Evolutionary conservation across 2,797 vertebrate genomes (phyloP).

Genomic region (Crax fasciolata): DNA sequence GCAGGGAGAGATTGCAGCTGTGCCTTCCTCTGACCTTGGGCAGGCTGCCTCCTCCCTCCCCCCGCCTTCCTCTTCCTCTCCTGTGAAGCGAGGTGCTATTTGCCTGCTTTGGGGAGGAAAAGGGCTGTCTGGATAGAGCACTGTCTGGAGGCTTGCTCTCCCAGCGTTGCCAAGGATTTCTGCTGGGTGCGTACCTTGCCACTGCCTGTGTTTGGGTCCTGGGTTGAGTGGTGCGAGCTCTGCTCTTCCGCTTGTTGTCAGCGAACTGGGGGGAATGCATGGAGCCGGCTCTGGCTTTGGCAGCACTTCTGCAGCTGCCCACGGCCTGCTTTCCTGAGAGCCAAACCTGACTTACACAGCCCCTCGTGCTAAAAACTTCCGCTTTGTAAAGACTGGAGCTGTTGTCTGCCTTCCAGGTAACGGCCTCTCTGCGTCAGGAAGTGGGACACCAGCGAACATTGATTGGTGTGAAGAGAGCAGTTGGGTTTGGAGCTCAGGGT

Average conservation of each 20-base stretch:
- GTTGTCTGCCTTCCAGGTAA: neutral
- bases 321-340: fast-evolving
- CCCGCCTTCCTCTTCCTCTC: slow-evolving; percentile 8
- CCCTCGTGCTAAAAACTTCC: fast-evolving
- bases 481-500: neutral
- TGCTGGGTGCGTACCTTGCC: neutral
- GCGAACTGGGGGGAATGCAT: fast-evolving
- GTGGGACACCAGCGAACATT: fast-evolving
- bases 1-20: neutral
- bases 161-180: neutral
- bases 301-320: neutral
- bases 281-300: neutral
- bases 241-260: neutral
- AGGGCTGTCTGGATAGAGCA: neutral
- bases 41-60: neutral
- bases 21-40: neutral
- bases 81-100: neutral
- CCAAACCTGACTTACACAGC: fast-evolving
- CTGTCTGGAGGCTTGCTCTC: neutral
- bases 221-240: neutral
- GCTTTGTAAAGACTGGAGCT: fast-evolving
- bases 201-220: neutral
- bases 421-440: neutral
- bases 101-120: neutral
- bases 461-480: neutral